Percentiles rank a stretch among this genome's conserved stretches.
phyloP scores from a whole-genome alignment of 2,113 vertebrate genomes.

The Pseudolaguvia tuberculata region DNA sequence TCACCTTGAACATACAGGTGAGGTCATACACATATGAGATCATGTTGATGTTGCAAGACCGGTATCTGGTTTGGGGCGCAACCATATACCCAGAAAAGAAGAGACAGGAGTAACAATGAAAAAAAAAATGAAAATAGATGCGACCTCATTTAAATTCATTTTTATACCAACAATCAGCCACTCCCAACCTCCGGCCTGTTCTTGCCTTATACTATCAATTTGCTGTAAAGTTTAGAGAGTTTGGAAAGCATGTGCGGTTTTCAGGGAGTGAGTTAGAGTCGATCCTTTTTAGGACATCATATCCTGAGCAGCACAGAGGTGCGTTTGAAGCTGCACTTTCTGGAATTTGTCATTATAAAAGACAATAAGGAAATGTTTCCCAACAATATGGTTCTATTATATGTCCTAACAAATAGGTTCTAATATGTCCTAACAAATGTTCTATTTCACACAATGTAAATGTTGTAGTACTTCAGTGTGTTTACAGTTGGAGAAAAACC shows the following conservation, averaged over 20 bases:
- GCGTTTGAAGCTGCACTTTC: slow-evolving; percentile 9
- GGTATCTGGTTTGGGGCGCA: slow-evolving; percentile 2
- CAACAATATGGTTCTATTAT: not conserved
- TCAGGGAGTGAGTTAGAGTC: not conserved
- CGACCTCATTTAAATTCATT: slow-evolving; percentile 6
- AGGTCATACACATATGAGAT: slow-evolving; percentile 55
- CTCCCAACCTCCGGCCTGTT: not conserved
- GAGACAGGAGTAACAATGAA: not conserved
- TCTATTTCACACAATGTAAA: not conserved
- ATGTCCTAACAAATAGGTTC: not conserved
- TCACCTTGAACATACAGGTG: slow-evolving; percentile 45
- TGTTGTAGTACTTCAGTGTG: not conserved
- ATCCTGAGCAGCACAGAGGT: slow-evolving; percentile 34
- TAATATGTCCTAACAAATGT: not conserved
- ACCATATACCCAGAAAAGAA: slow-evolving; percentile 20
- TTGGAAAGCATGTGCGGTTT: not conserved
- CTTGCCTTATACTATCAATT: not conserved
- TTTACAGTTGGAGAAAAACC: not conserved
- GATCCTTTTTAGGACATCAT: slow-evolving; percentile 50
- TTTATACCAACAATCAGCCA: not conserved
- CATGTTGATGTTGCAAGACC: slow-evolving; percentile 21
- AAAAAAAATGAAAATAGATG: slow-evolving; percentile 19
- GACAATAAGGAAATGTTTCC: not conserved
- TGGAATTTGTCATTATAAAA: not conserved
- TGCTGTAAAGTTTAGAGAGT: not conserved